These are phyloP conservation scores for Helostoma temminkii DNA, from an alignment of 2,797 vertebrate species.

Conservation along the genomic window DNA sequence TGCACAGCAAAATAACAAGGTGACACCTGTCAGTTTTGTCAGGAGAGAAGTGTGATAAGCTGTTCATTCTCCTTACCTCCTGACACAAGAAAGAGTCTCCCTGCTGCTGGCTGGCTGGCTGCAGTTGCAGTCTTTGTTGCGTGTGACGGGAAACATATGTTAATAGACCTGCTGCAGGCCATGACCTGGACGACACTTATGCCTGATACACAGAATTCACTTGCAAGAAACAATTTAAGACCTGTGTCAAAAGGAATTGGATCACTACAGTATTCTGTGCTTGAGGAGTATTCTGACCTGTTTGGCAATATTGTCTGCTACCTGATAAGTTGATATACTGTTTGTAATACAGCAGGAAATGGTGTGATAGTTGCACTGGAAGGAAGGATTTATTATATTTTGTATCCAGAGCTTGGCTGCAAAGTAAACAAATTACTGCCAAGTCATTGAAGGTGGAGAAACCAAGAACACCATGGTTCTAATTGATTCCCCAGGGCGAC, in stretches of 20 bases:
- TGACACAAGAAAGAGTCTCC: conserved; percentile 39
- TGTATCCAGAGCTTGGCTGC: conserved; percentile 47
- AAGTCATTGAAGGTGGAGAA: conserved; percentile 68
- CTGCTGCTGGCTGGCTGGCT: conserved; percentile 32
- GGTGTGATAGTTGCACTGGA: conserved; percentile 16
- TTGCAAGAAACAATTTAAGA: conserved; percentile 13
- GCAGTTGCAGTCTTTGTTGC: conserved; percentile 33
- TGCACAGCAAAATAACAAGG: conserved; percentile 68
- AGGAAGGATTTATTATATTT: conserved; percentile 26
- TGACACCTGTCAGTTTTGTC: conserved; percentile 73
- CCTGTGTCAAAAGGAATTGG: too few relatives aligned
- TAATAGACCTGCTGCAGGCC: conserved; percentile 37
- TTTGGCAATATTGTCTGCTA: not conserved
- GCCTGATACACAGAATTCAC: conserved; percentile 25
- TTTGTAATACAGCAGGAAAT: conserved; percentile 13
- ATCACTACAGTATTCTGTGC: not conserved
- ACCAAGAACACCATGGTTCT: conserved; percentile 57
- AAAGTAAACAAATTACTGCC: conserved; percentile 79
- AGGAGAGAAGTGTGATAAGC: conserved; percentile 48
- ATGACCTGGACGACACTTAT: conserved; percentile 45
- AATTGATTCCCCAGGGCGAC: conserved; percentile 76
- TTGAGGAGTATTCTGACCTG: not conserved
- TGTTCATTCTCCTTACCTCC: conserved; percentile 43
- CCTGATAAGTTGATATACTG: not conserved
- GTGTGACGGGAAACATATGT: conserved; percentile 46